Base-by-base conservation (phyloP, 2,888 invertebrate species). In the Oligia latruncula region DNA sequence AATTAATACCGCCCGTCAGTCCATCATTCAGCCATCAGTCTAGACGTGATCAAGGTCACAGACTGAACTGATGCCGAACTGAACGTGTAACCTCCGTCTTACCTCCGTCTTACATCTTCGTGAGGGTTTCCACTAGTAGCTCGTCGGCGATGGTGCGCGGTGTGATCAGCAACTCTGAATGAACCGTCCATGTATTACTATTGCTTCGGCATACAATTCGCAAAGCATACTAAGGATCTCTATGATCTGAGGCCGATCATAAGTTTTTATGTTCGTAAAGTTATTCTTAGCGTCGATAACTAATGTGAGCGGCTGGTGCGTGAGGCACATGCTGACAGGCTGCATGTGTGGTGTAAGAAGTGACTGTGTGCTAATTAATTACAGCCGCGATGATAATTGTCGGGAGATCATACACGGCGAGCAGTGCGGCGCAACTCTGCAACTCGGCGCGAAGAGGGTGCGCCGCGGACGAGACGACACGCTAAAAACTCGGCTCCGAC, bases 401-500 rank as follows among this genome's bases (percentile, higher is more conserved):
- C 77, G 68, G 67, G 35, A 67, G 64, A 64, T 77, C 65, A 55
- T 58, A 71, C 70, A 71, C 52, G 46, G 11, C 46, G 58, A 13
- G n/a, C 40, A 71, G 55, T 8, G 68, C 55, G 68, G 65, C 55
- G 52, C 66, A 20, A 68, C 43, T 9, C 35, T 52, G 52, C 66
- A 20, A 68, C 43, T 9, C 35, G 64, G 68, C 29, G 65, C 58
- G 71, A 58, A 67, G 17, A 40, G 58, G n/a, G 40, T 60, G n/a
- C 29, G 74, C 68, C 55, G 71, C 62, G 52, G 68, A 52, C 71
- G 77, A 75, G 81, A 78, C 83, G 81, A 75, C 78, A 43, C 77
- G 67, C 85, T 88, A 88, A 90, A 92, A 93, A 92, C 91, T 80
- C 81, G 89, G 88, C 90, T 90, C 88, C 88, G 77, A 79, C 89